A percentile compares a stretch with the other conserved stretches of the same genome.
Conservation (phyloP, 2,797 vertebrate species). For the Diglossa cyanea region DNA sequence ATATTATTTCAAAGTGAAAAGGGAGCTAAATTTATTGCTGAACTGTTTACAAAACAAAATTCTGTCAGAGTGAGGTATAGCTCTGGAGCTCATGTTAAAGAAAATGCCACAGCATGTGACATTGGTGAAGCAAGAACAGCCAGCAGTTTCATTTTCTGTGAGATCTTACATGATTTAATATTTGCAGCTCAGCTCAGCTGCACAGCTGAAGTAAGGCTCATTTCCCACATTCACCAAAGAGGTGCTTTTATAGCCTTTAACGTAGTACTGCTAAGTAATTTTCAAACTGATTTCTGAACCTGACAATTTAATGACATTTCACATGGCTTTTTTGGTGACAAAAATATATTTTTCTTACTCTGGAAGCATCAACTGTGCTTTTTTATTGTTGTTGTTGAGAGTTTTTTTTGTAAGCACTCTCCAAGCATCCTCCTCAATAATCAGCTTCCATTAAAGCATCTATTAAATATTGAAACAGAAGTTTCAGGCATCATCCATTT, state of each 20-base stretch:
- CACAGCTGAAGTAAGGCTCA: not conserved
- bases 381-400: not conserved
- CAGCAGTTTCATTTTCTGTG: not conserved
- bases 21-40: not conserved
- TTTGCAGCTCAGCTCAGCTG: not conserved
- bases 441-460: not conserved
- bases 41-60: not conserved
- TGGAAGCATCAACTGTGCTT: not conserved
- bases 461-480: not conserved
- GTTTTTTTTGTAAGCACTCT: not conserved
- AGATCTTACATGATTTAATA: not conserved
- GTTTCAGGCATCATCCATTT: not conserved
- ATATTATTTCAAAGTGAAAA: not conserved
- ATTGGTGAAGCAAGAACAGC: not conserved
- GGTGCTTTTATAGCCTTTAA: not conserved
- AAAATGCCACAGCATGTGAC: not conserved
- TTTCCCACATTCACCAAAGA: not conserved
- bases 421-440: not conserved
- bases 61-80: not conserved
- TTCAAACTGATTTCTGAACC: not conserved
- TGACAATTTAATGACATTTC: not conserved
- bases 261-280: not conserved
- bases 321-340: not conserved
- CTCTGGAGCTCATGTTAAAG: not conserved
- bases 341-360: not conserved